Percentiles rank a stretch among this genome's conserved stretches.
Evolutionary conservation across 2,888 invertebrate species (phyloP).

Genomic region (Acleris literana): DNA sequence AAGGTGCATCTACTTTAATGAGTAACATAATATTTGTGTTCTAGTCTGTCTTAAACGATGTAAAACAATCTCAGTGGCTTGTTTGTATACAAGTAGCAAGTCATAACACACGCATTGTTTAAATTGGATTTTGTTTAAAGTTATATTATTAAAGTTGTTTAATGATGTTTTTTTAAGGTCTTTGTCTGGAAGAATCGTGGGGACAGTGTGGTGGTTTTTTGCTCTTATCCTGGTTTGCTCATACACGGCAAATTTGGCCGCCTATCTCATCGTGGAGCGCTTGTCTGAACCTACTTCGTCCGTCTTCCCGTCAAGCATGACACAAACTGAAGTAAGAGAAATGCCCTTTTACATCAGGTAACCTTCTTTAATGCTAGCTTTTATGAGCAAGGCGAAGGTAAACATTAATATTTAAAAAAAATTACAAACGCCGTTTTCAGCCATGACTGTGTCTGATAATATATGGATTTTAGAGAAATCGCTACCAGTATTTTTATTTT

Average conservation of each 20-base stretch:
- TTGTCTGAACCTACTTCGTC: constrained; percentile 91
- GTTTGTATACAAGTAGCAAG: too few relatives aligned
- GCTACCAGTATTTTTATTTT: constrained; percentile 32
- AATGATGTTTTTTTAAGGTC: constrained; percentile 79
- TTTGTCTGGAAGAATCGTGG: constrained; percentile 96
- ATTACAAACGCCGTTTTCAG: neutral
- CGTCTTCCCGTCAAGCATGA: constrained; percentile 95
- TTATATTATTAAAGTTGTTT: neutral
- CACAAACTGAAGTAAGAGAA: constrained; percentile 93
- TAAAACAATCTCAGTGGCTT: too few relatives aligned
- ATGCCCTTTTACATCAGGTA: constrained; percentile 66
- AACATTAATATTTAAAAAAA: neutral
- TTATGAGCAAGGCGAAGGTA: constrained; percentile 31
- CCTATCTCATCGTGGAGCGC: constrained; percentile 97
- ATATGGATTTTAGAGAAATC: too few relatives aligned
- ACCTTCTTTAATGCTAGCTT: constrained; percentile 43
- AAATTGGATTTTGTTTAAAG: too few relatives aligned
- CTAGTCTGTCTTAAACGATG: too few relatives aligned
- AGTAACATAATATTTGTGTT: too few relatives aligned
- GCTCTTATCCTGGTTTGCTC: constrained; percentile 98
- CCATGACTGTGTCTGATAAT: too few relatives aligned
- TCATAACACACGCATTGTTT: too few relatives aligned
- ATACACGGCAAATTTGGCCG: constrained; percentile 99
- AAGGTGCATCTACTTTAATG: too few relatives aligned
- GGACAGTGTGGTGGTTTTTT: constrained; percentile 99